Evolutionary conservation across 2,888 invertebrate species (phyloP), one percentile per base, ranked within the genome.

Genomic region (Stegophylla sp.): DNA sequence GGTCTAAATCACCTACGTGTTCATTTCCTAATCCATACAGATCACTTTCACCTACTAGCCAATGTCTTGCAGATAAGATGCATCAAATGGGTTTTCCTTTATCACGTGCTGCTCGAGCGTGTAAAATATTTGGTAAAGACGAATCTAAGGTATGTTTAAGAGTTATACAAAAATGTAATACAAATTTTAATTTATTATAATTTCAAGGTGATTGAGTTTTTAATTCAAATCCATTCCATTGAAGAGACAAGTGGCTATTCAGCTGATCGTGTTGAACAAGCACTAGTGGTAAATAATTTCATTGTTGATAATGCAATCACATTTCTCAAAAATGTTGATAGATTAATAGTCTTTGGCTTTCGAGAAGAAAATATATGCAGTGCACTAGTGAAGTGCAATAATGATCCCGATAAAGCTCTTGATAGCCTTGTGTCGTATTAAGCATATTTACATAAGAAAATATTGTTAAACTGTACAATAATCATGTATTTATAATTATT

Each of bases 11-110:
- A 61, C 43, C 82, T 48, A 61, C 48, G 20, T 76, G 64, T 53
- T 76, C 64, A 61, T 74, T 83, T 67, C 87, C 86, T 51, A 86
- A 88, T 85, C 87, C 87, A 12, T 88, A 86, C 82, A 83, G 84
- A 79, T 85, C 86, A 82, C 86, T 91, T 84, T 87, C 90, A 43
- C 86, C 87, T 15, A 88, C 89, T 74, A 87, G 90, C 81, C 92
- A 93, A 86, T 89, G 88, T 56, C 88, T 94, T 85, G 93, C 92
- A 75, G 89, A 90, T 85, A 91, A 91, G 83, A 91, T 96, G 82
- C 91, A 91, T 85, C 90, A 91, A 82, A 97, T 97, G 96, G 97
- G 97, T 1, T 97, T 97, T 86, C 92, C 94, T 0, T 86, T 93
- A 74, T 90, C 92, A 82, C 90, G 94, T 86, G 94, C 94, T 23